Percentiles rank a stretch among this genome's conserved stretches.
These are phyloP conservation scores for Drosophila chauvacae DNA, from an alignment of 1,140 invertebrate species.

Conservation along the genomic window DNA sequence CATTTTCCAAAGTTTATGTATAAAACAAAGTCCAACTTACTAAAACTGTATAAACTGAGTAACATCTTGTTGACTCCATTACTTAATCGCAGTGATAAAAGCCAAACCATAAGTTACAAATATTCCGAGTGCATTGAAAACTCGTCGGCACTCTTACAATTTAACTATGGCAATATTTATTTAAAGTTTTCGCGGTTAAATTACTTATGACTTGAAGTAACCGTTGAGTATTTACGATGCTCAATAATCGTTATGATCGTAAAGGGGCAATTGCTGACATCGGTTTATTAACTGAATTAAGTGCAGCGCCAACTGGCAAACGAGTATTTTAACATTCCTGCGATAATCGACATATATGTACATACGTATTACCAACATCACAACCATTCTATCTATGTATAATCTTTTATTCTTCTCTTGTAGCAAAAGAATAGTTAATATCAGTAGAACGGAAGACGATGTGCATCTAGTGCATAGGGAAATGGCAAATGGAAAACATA, in stretches of 20 bases:
- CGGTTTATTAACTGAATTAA: slow-evolving; percentile 5
- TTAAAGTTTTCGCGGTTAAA: slow-evolving; percentile 13
- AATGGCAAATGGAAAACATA: slow-evolving; percentile 88
- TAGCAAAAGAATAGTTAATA: slow-evolving; percentile 90
- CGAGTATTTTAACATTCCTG: slow-evolving; percentile 22
- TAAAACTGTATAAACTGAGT: slow-evolving; percentile 3
- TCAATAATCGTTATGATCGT: neutral
- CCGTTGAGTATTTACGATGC: slow-evolving; percentile 24
- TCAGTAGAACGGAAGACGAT: slow-evolving; percentile 90
- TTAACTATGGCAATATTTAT: slow-evolving; percentile 13
- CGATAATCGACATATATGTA: slow-evolving; percentile 11
- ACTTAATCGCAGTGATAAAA: slow-evolving; percentile 45
- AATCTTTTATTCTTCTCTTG: slow-evolving; percentile 85
- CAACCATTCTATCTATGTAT: slow-evolving; percentile 65
- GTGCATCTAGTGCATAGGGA: slow-evolving; percentile 88
- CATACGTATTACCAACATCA: slow-evolving; percentile 39
- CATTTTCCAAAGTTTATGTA: neutral
- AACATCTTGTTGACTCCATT: slow-evolving; percentile 46
- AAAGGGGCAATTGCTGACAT: slow-evolving; percentile 1
- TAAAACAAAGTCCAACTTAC: neutral
- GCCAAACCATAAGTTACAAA: slow-evolving; percentile 8
- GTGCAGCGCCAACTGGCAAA: slow-evolving; percentile 24
- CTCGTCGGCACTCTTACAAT: slow-evolving; percentile 2
- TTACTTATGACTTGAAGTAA: slow-evolving; percentile 1
- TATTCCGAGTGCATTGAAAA: slow-evolving; percentile 15